These are phyloP conservation scores for Cydia amplana DNA, from an alignment of 1,140 invertebrate species.

Conservation along the genomic window DNA sequence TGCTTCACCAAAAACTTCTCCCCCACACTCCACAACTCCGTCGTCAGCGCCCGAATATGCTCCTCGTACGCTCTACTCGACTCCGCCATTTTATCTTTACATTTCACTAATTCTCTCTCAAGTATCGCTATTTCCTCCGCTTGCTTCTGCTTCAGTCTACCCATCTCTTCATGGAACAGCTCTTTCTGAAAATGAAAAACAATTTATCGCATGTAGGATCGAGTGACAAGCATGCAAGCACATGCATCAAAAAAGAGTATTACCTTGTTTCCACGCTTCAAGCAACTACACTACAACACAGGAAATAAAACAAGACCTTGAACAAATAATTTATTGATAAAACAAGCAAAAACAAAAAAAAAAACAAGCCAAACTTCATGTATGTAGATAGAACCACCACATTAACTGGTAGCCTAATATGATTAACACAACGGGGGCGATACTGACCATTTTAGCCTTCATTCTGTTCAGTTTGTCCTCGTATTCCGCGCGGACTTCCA, in stretches of 20 bases:
- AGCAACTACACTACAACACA: constrained; percentile 44
- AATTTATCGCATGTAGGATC: constrained; percentile 17
- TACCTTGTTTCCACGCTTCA: constrained; percentile 40
- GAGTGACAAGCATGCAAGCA: constrained; percentile 21
- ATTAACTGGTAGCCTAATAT: constrained; percentile 72
- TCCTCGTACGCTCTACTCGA: constrained; percentile 80
- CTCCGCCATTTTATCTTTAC: constrained; percentile 77
- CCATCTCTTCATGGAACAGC: constrained; percentile 80
- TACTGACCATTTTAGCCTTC: constrained; percentile 85
- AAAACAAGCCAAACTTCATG: constrained; percentile 56
- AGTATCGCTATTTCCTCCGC: constrained; percentile 67
- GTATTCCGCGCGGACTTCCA: constrained; percentile 82
- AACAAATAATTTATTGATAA: constrained; percentile 69
- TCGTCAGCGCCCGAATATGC: constrained; percentile 78
- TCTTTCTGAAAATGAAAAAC: constrained; percentile 70
- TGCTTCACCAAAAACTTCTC: constrained; percentile 81
- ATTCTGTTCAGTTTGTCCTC: constrained; percentile 84
- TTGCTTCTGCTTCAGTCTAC: constrained; percentile 72
- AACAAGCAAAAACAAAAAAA: constrained; percentile 42
- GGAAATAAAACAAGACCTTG: constrained; percentile 66
- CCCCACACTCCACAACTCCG: constrained; percentile 81
- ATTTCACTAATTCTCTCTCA: constrained; percentile 62
- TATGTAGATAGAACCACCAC: constrained; percentile 73
- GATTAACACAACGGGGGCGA: constrained; percentile 68
- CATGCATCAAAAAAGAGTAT: constrained; percentile 37